Base-by-base conservation (phyloP, 2,888 invertebrate genomes). In the Parthenolecanium corni region DNA sequence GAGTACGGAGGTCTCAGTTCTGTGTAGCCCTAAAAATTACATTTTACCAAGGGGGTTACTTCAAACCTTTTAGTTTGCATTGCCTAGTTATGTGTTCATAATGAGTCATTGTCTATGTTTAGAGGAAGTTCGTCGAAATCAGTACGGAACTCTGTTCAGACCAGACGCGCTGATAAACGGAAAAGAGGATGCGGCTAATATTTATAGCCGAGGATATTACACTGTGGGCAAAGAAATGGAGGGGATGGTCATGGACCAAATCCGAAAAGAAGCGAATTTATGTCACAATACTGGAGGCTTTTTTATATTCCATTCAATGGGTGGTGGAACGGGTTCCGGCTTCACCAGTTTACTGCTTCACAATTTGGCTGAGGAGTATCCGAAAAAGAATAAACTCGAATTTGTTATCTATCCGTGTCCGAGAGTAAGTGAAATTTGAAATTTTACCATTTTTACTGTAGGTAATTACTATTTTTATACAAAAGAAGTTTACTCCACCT, bases 141-240 rank as follows among this genome's bases (percentile, higher is more conserved):
- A 66, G 14, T 68, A 69, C 42, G 52, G 67, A 0, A 31, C 58
- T 1, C 64, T 70, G 31, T 70, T 69, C 62, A 66, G 68, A 46
- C 66, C 68, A 18, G 68, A 69, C 20, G 64, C 66, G 42, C 58
- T 70, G 65, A 66, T 70, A 6, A 66, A 67, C 2, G 69, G 69
- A 20, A 69, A 70, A 65, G 70, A 70, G 62, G 90, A 91, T 74
- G 87, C 89, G 1, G 86, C 89, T 1, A 89, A 86, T 71, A 89
- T 89, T 74, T 91, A 83, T 71, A 88, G 89, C 0, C 78, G 88
- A 25, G 89, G 91, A 6, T 86, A 85, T 69, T 88, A 85, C 71
- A 80, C 84, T 1, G 80, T 90, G 64, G 90, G 89, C 1, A 67
- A 66, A 51, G 67, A 67, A 63, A 66, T 68, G 65, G 66, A 67